Base-by-base conservation (phyloP, 2,888 invertebrate genomes). In the Cecidostiba fungosa region DNA sequence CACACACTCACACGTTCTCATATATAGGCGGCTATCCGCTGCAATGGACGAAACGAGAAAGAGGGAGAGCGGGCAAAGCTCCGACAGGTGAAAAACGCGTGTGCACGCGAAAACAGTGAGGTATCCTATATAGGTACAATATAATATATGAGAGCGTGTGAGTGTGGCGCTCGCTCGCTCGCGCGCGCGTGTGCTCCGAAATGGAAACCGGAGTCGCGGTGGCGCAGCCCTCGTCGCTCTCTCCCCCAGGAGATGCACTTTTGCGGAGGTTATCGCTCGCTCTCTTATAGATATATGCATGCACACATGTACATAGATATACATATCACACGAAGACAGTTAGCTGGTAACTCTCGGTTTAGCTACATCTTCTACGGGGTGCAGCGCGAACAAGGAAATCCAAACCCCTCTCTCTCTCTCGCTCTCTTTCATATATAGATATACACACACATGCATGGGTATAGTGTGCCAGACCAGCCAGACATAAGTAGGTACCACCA, bases 71-170 rank as follows among this genome's bases (percentile, higher is more conserved):
- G 66, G 43, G 77, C 70, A 81, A 76, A 84, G 50, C 86, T 84
- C 84, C 86, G 86, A 86, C 86, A 86, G 86, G 86, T 86, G 86
- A 86, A 84, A 86, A 86, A 81, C 77, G 84, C 84, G 86, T 77
- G 86, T 74, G 66, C 77, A 83, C 50, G 16, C 81, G 73, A 82
- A 59, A 12, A 36, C 36, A 59, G 59, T 32, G 54, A 14, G 10
- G 36, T 23, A 32, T 3, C n/a, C n/a, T n/a, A n/a, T n/a, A n/a
- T n/a, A n/a, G n/a, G n/a, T n/a, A n/a, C n/a, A n/a, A n/a, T n/a
- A n/a, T 32, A n/a, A 54, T 39, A 39, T 72, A 12, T 3, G 8
- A n/a, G 43, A 6, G 8, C 12, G 43, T 39, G 43, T 43, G 23
- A 10, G 12, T 23, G 39, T 54, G 50, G 16, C 54, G n/a, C 19